Evolutionary conservation across 2,888 invertebrate species (phyloP), one percentile per base, ranked within the genome.

Genomic region (Rotaria macrura): DNA sequence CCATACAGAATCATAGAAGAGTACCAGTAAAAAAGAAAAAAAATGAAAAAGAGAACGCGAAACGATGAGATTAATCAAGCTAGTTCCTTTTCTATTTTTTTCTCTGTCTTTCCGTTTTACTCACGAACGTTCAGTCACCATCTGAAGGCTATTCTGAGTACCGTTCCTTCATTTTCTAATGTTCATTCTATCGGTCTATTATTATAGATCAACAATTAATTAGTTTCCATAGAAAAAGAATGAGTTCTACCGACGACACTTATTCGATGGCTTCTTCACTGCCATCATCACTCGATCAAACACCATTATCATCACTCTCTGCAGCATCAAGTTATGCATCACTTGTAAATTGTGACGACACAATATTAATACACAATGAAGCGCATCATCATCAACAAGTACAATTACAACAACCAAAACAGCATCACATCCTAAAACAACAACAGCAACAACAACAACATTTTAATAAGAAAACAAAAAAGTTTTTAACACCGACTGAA

Each of bases 321-420:
- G 43, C 40, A 43, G 79, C 79, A 43, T 79, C 79, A 25, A 79
- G 79, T 79, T 79, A 79, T 79, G 40, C 79, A n/a, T 79, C 79
- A 43, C 43, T 79, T 25, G 43, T 79, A 23, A 79, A 79, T 79
- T 40, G 43, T 79, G 79, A 79, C 43, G 40, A 65, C 17, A 65
- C 65, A 29, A 34, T 20, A 20, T 65, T 34, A 34, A 34, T 65
- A 5, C 65, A 65, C 7, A 34, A 14, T 38, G 65, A 65, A 65
- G 14, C 34, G 4, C 65, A 65, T 34, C 65, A 49, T 9, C 49
- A 49, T 9, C 49, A 49, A 12, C 47, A 49, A 7, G 14, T 14
- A 49, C 49, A 65, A 65, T 34, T 34, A 65, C 29, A 29, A 65
- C 14, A 65, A n/a, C n/a, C n/a, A n/a, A n/a, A n/a, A n/a, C n/a